Conservation (phyloP, 1,140 invertebrate species). For the Calycopis cecrops region DNA sequence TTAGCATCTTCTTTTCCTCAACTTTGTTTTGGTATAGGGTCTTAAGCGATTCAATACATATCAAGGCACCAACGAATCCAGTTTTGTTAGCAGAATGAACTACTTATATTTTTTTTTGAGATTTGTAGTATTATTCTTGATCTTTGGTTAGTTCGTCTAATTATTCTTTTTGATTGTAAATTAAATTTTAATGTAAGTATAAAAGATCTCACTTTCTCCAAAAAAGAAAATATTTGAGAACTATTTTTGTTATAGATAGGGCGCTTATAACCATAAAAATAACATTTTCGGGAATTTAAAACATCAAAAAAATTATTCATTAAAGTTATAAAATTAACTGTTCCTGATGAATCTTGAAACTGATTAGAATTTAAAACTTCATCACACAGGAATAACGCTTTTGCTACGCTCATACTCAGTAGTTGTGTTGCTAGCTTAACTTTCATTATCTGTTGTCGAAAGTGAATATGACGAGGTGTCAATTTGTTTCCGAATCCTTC, state of each 20-base stretch:
- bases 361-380: background rate
- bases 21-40: conserved; percentile 9
- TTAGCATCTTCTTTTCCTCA: conserved; percentile 6
- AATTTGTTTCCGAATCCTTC: too few species aligned
- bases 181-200: conserved; percentile 13
- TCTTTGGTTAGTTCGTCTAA: too few species aligned
- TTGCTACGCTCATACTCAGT: too few species aligned
- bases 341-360: background rate
- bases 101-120: too few species aligned
- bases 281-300: conserved; percentile 6
- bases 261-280: conserved; percentile 12
- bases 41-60: conserved; percentile 24
- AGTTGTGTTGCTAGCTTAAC: too few species aligned
- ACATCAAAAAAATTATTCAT: conserved; percentile 17
- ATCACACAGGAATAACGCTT: too few species aligned
- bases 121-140: too few species aligned
- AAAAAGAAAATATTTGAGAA: conserved; percentile 18
- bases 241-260: background rate
- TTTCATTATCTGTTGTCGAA: too few species aligned
- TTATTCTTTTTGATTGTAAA: too few species aligned
- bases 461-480: too few species aligned
- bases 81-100: conserved; percentile 22
- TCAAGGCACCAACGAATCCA: conserved; percentile 22
- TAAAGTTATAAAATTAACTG: conserved; percentile 10
- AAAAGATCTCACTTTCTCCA: conserved; percentile 21